A percentile compares a stretch with the other conserved stretches of the same genome.
Conservation (phyloP, 1,140 invertebrate genomes). For the Bacillus rossius region DNA sequence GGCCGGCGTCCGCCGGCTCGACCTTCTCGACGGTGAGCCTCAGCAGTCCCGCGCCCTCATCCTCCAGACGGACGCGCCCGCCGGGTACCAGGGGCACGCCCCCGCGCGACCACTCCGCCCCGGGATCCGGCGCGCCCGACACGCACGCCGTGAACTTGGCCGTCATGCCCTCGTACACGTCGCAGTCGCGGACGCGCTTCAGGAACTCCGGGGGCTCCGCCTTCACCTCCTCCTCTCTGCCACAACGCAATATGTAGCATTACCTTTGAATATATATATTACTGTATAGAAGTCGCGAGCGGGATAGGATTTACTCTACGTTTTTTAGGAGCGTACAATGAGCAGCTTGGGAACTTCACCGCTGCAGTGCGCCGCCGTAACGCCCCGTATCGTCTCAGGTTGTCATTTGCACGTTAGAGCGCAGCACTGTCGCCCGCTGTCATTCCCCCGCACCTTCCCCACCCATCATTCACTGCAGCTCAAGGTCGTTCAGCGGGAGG, state of each 20-base stretch:
- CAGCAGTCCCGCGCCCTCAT: constrained; percentile 72
- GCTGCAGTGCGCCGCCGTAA: no score
- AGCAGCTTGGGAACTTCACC: no score
- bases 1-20: constrained; percentile 68
- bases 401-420: no score
- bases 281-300: no score
- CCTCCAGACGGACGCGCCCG: constrained; percentile 73
- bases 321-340: no score
- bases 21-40: constrained; percentile 68
- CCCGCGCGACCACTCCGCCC: constrained; percentile 79
- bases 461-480: no score
- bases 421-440: no score
- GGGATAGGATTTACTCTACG: no score
- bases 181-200: constrained; percentile 83
- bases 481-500: no score
- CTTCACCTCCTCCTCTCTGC: constrained; percentile 63
- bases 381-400: no score
- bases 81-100: constrained; percentile 70
- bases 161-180: constrained; percentile 79
- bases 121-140: constrained; percentile 77
- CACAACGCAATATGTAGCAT: constrained; percentile 10
- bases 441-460: no score
- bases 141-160: constrained; percentile 89
- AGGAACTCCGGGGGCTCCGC: constrained; percentile 81
- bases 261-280: no score